Percentiles rank a stretch among this genome's conserved stretches.
Evolutionary conservation across 1,140 invertebrate genomes (phyloP).

Genomic region (Meloidogyne floridensis): DNA sequence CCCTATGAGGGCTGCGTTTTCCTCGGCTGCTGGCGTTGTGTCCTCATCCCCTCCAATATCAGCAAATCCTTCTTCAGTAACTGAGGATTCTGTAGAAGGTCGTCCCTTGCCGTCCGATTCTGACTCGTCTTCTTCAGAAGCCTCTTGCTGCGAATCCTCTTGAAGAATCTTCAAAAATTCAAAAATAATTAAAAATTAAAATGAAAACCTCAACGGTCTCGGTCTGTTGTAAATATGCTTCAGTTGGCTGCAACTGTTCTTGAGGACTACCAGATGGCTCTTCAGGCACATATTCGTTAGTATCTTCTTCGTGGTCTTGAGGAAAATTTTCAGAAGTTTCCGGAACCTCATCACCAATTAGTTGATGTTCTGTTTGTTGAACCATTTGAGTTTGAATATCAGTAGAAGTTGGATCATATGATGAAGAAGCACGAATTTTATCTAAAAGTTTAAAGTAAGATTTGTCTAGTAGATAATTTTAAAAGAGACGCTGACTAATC

Average conservation of each 20-base stretch:
- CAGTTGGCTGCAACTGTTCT: neutral
- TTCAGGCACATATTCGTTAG: neutral
- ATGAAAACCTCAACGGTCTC: neutral
- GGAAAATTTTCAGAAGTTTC: neutral
- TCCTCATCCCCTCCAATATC: neutral
- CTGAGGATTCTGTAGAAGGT: neutral
- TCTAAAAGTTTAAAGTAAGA: neutral
- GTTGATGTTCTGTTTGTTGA: neutral
- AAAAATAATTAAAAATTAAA: neutral
- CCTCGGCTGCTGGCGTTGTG: conserved; percentile 2
- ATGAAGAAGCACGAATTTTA: conserved; percentile 1
- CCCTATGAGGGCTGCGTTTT: neutral
- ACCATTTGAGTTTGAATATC: neutral
- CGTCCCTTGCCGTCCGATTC: neutral
- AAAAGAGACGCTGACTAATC: too few species aligned
- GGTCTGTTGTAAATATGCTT: neutral
- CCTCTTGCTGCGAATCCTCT: neutral
- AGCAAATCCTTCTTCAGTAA: neutral
- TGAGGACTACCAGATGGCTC: neutral
- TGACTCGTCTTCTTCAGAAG: neutral
- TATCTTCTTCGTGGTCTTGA: neutral
- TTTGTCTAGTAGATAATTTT: too few species aligned
- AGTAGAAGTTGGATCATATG: neutral
- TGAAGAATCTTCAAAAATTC: neutral
- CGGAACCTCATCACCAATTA: neutral